Evolutionary conservation across 2,797 vertebrate species (phyloP).

Genomic region (Phoebastria nigripes): DNA sequence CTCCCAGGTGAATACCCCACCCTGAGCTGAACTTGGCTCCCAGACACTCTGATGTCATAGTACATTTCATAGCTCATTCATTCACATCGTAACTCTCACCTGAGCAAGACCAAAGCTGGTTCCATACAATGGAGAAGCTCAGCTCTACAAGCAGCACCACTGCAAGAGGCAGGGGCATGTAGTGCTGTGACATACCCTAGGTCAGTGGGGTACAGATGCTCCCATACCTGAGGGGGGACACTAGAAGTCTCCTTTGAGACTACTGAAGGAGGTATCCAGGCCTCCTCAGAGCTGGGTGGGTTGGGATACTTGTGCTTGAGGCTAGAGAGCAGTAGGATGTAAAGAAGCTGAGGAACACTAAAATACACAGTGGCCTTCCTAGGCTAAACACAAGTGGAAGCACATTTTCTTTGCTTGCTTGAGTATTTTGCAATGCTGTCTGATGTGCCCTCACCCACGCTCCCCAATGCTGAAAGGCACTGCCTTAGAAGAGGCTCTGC

Average conservation of each 20-base stretch:
- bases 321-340: neutral
- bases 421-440: too few relatives aligned
- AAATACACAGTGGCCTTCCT: fast-evolving
- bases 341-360: neutral
- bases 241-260: neutral
- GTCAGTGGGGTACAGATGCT: neutral
- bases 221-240: neutral
- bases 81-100: neutral
- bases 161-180: neutral
- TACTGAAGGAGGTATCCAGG: neutral
- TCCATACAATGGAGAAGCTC: neutral
- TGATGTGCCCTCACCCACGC: neutral
- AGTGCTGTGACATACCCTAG: too few relatives aligned
- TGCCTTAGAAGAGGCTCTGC: neutral
- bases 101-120: neutral
- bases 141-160: neutral
- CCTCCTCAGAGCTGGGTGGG: neutral
- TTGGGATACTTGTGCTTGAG: neutral
- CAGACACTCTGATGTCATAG: neutral
- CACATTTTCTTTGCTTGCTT: neutral
- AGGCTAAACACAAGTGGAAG: fast-evolving
- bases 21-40: neutral
- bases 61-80: neutral
- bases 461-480: neutral
- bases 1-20: neutral